phyloP scores from a whole-genome alignment of 2,888 invertebrate species.

The Mesochorus sp. region DNA sequence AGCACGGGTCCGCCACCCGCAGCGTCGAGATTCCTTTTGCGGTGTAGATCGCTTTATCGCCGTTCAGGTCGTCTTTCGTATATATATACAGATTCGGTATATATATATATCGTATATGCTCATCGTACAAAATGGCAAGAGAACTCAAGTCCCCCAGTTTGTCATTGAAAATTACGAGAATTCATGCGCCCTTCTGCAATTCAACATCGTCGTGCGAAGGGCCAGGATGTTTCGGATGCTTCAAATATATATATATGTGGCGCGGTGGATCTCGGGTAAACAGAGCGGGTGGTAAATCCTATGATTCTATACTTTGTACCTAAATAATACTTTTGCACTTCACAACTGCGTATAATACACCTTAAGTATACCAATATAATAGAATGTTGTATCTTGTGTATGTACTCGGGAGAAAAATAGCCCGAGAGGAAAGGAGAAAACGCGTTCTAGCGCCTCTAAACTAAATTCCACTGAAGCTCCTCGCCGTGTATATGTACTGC shows the following conservation, averaged over 20 bases:
- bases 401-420: slow-evolving; percentile 9
- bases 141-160: neutral
- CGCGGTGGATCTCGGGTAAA: slow-evolving; percentile 63
- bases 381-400: slow-evolving; percentile 31
- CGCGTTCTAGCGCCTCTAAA: slow-evolving; percentile 56
- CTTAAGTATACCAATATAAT: slow-evolving; percentile 39
- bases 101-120: neutral
- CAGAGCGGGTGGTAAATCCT: slow-evolving; percentile 68
- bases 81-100: neutral
- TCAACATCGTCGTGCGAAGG: neutral
- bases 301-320: slow-evolving; percentile 55
- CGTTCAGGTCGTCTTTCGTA: slow-evolving; percentile 18
- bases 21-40: slow-evolving; percentile 55
- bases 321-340: slow-evolving; percentile 50
- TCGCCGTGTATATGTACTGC: slow-evolving; percentile 36
- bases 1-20: slow-evolving; percentile 55
- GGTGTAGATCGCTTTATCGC: slow-evolving; percentile 55
- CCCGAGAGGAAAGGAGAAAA: slow-evolving; percentile 34
- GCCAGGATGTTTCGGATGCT: slow-evolving; percentile 38
- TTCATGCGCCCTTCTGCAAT: slow-evolving; percentile 6
- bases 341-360: slow-evolving; percentile 31
- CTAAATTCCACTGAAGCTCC: slow-evolving; percentile 36
- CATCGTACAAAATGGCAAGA: neutral
- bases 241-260: too few relatives aligned
- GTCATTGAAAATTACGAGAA: neutral